Conservation (phyloP, 1,140 invertebrate species). For the Drosophila varians region DNA sequence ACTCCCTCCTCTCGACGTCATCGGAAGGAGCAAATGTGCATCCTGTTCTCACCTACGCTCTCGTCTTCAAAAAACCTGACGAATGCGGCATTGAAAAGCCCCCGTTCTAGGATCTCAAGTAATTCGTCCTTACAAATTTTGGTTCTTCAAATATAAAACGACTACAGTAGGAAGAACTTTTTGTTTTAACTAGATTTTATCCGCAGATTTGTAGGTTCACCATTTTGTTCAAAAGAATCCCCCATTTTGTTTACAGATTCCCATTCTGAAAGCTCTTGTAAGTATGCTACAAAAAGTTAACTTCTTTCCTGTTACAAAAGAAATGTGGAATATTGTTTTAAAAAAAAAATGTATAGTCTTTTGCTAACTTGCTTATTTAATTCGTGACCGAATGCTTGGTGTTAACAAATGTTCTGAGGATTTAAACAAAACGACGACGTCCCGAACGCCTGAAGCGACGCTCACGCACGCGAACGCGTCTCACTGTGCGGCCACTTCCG, state of each 20-base stretch:
- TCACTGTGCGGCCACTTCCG: background rate
- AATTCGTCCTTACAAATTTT: too few species aligned
- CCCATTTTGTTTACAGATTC: background rate
- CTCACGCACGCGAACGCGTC: background rate
- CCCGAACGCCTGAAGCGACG: background rate
- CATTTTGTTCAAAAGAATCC: too few species aligned
- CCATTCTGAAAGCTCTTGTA: background rate
- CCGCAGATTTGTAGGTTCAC: too few species aligned
- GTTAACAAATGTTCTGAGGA: background rate
- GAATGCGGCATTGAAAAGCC: constrained; percentile 63
- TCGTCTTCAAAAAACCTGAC: constrained; percentile 65
- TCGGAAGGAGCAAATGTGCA: constrained; percentile 53
- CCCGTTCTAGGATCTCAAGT: constrained; percentile 2
- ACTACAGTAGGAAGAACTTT: background rate
- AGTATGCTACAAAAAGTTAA: too few species aligned
- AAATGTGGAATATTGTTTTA: background rate
- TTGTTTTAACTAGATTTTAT: background rate
- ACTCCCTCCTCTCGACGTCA: constrained; percentile 55
- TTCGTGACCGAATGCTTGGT: background rate
- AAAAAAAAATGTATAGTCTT: background rate
- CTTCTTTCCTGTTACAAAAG: too few species aligned
- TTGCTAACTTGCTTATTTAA: background rate
- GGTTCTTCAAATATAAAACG: too few species aligned
- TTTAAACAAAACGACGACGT: background rate
- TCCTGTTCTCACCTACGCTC: constrained; percentile 60